These are phyloP conservation scores for Macroramphosus scolopax DNA, from an alignment of 2,797 vertebrate species.

Conservation along the genomic window DNA sequence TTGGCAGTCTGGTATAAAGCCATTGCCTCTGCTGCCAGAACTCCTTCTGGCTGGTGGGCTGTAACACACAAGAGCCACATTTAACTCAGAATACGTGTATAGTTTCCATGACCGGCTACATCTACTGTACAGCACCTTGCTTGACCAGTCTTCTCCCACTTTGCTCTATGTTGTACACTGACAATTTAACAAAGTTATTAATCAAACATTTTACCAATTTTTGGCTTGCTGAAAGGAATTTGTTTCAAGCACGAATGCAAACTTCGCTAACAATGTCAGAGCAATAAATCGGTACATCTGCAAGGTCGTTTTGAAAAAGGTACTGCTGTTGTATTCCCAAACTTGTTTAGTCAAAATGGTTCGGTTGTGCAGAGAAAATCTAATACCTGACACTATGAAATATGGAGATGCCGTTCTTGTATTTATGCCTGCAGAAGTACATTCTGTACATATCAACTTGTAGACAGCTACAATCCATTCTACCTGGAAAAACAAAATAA, in stretches of 20 bases:
- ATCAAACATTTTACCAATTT: slow-evolving; percentile 32
- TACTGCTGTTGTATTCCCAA: slow-evolving; percentile 27
- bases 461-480: slow-evolving; percentile 4
- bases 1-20: slow-evolving; percentile 39
- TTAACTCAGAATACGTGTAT: slow-evolving; percentile 10
- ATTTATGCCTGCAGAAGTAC: slow-evolving; percentile 6
- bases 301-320: slow-evolving; percentile 55
- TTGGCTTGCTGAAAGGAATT: slow-evolving; percentile 13
- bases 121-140: not conserved
- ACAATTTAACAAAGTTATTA: too few species aligned
- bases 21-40: slow-evolving; percentile 56
- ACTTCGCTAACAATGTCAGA: too few species aligned
- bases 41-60: slow-evolving; percentile 58
- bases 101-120: not conserved
- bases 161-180: too few species aligned
- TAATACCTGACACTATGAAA: slow-evolving; percentile 37
- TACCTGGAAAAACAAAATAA: slow-evolving; percentile 1
- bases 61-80: slow-evolving; percentile 54
- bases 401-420: slow-evolving; percentile 27
- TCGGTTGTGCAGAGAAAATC: slow-evolving; percentile 50
- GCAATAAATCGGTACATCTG: slow-evolving; percentile 37
- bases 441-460: slow-evolving; percentile 20
- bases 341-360: slow-evolving; percentile 52
- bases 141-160: slow-evolving; percentile 26
- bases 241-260: slow-evolving; percentile 33